These are phyloP conservation scores for Actenoides hombroni DNA, from an alignment of 2,113 vertebrate genomes.

Conservation along the genomic window DNA sequence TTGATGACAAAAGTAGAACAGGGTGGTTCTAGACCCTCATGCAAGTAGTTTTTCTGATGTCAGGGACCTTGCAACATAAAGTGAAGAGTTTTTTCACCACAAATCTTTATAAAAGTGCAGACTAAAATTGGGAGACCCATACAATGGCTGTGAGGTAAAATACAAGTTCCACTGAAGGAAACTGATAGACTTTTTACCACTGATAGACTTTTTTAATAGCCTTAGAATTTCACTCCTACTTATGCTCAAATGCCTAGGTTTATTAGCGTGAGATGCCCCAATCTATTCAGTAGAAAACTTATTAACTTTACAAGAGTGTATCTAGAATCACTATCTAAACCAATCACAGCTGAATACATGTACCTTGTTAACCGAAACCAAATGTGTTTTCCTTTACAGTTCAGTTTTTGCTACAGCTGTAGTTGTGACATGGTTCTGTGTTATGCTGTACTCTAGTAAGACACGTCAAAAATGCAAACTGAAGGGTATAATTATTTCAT, in stretches of 20 bases:
- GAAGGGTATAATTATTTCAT: conserved; percentile 60
- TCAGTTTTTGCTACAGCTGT: conserved; percentile 2
- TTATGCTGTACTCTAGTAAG: background rate
- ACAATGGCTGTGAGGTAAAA: background rate
- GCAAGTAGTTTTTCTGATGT: background rate
- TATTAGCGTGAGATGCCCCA: background rate
- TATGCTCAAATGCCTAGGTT: background rate
- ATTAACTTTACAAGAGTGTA: background rate
- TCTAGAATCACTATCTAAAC: conserved; percentile 8
- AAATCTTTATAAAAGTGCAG: background rate
- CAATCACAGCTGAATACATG: background rate
- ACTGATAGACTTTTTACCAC: background rate
- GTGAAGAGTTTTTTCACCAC: background rate
- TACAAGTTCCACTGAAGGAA: background rate
- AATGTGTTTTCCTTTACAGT: conserved; percentile 10
- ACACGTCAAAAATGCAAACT: conserved; percentile 37
- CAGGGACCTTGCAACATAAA: background rate
- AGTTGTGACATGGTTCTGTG: background rate
- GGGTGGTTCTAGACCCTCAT: background rate
- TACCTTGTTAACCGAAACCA: conserved; percentile 32
- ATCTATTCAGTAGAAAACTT: background rate
- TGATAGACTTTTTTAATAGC: background rate
- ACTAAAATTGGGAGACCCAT: background rate
- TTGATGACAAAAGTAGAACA: background rate
- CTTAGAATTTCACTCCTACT: background rate